Percentiles rank a stretch among this genome's conserved stretches.
These are phyloP conservation scores for Microtus ochrogaster DNA, from an alignment of 2,113 vertebrate species.

Conservation along the genomic window DNA sequence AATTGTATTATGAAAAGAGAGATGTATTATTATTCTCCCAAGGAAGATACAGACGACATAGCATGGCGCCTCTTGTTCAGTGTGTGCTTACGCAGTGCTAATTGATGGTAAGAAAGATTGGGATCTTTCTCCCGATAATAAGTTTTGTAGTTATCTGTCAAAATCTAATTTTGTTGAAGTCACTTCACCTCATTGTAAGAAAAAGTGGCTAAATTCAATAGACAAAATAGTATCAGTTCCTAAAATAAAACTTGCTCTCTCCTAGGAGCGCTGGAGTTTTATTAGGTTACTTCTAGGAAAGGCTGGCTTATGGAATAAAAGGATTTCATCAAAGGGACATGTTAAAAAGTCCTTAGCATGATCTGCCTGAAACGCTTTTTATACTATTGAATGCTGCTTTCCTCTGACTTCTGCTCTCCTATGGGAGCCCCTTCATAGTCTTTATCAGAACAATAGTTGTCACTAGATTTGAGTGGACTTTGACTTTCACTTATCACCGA, in stretches of 20 bases:
- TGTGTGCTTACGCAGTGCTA: slow-evolving; percentile 32
- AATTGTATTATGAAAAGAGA: slow-evolving; percentile 54
- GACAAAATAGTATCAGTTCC: neutral
- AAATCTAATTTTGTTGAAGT: slow-evolving; percentile 63
- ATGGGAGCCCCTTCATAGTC: neutral
- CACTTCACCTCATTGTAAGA: slow-evolving; percentile 7
- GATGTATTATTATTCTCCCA: slow-evolving; percentile 50
- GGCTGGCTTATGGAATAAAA: neutral
- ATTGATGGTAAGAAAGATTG: slow-evolving; percentile 53
- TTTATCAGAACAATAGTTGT: slow-evolving; percentile 7
- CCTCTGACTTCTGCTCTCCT: slow-evolving; percentile 28
- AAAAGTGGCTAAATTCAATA: slow-evolving; percentile 29
- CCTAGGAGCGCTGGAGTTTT: neutral
- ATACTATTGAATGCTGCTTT: neutral
- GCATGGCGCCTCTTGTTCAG: neutral
- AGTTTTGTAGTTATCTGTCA: slow-evolving; percentile 26
- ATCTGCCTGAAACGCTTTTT: neutral
- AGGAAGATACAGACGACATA: neutral
- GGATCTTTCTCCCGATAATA: slow-evolving; percentile 44
- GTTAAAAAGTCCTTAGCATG: neutral
- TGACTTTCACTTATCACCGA: slow-evolving; percentile 58
- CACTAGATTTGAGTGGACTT: neutral
- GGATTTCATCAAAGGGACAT: neutral
- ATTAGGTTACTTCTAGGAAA: neutral
- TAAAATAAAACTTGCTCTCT: slow-evolving; percentile 14